These are phyloP conservation scores for Craterocephalus amniculus DNA, from an alignment of 2,797 vertebrate genomes.

Conservation along the genomic window DNA sequence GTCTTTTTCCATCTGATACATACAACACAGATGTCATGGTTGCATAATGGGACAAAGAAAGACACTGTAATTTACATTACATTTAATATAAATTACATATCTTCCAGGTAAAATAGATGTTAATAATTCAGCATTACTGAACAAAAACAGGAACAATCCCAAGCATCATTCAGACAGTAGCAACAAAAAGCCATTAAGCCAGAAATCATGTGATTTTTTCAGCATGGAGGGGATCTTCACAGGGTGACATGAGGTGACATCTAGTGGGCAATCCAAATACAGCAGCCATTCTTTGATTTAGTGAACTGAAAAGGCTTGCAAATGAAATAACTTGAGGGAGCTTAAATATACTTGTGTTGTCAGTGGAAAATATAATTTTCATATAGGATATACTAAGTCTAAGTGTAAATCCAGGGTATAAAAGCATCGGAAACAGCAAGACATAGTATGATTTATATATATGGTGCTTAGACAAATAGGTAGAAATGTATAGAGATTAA, in stretches of 20 bases:
- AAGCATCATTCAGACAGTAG: slow-evolving; percentile 43
- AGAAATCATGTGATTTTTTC: slow-evolving; percentile 28
- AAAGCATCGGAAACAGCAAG: background rate
- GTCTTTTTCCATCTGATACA: slow-evolving; percentile 42
- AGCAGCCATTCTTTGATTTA: background rate
- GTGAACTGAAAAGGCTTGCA: too few species aligned
- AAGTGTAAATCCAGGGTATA: too few species aligned
- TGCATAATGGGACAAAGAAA: slow-evolving; percentile 27
- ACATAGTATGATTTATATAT: too few species aligned
- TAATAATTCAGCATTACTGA: background rate
- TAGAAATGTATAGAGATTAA: too few species aligned
- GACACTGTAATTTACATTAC: background rate
- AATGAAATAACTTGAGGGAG: background rate
- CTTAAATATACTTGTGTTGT: too few species aligned
- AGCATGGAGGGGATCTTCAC: slow-evolving; percentile 4
- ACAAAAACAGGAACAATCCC: slow-evolving; percentile 14
- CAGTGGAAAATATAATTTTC: background rate
- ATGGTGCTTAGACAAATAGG: too few species aligned
- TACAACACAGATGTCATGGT: slow-evolving; percentile 52
- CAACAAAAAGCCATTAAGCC: slow-evolving; percentile 29
- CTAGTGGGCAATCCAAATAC: slow-evolving; percentile 64
- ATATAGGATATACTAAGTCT: background rate
- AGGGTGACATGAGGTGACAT: slow-evolving; percentile 61
- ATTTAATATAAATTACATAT: background rate
- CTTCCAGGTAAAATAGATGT: background rate